Conservation (phyloP, 2,113 vertebrate species). For the Xyrauchen texanus region DNA sequence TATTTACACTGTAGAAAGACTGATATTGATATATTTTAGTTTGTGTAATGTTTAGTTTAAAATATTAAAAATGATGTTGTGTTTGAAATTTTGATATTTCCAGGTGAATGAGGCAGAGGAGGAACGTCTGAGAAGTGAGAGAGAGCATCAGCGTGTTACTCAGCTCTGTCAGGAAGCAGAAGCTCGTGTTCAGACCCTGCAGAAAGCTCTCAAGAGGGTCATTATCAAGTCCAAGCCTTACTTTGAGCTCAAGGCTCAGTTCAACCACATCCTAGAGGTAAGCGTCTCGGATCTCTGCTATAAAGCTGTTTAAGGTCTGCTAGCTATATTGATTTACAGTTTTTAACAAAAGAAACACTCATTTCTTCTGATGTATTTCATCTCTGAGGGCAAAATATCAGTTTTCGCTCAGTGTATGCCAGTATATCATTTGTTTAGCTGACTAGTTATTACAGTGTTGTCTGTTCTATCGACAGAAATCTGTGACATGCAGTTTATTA, state of each 20-base stretch:
- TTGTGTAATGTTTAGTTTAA: too few relatives aligned
- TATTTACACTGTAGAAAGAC: too few relatives aligned
- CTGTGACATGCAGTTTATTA: too few relatives aligned
- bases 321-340: background rate
- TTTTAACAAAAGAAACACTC: background rate
- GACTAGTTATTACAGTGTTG: too few relatives aligned
- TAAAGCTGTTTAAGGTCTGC: background rate
- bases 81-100: constrained; percentile 2
- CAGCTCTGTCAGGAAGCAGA: constrained; percentile 89
- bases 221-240: constrained; percentile 93
- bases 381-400: too few relatives aligned
- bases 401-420: too few relatives aligned
- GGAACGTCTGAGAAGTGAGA: constrained; percentile 86
- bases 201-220: constrained; percentile 86
- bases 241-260: constrained; percentile 92
- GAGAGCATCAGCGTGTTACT: constrained; percentile 89
- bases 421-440: too few relatives aligned
- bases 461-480: too few relatives aligned
- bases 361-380: too few relatives aligned
- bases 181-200: constrained; percentile 85
- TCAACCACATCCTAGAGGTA: constrained; percentile 93
- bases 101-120: constrained; percentile 94
- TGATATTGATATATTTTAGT: too few relatives aligned
- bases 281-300: background rate
- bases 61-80: background rate